Evolutionary conservation across 2,797 vertebrate species (phyloP).

Genomic region (Enteromius afrohamiltoni): DNA sequence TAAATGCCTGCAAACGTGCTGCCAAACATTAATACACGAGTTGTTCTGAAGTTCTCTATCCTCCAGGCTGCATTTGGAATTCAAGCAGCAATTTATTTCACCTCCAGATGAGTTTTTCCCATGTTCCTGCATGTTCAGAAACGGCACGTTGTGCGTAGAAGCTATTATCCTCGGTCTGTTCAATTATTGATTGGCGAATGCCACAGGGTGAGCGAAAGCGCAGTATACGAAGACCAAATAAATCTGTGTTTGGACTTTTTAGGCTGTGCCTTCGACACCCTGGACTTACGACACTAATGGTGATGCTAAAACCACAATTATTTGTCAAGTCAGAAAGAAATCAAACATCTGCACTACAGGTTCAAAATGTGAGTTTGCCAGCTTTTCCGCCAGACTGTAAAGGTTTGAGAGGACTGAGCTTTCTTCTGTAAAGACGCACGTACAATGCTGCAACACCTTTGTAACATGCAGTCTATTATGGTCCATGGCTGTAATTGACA

Average conservation of each 20-base stretch:
- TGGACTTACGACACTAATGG: constrained; percentile 46
- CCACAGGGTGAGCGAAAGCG: constrained; percentile 67
- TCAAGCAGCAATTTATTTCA: constrained; percentile 66
- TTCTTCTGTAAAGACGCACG: neutral
- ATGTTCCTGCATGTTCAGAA: constrained; percentile 57
- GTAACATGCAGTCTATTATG: constrained; percentile 24
- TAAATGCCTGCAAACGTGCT: constrained; percentile 18
- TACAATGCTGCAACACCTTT: constrained; percentile 14
- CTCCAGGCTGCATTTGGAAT: constrained; percentile 60
- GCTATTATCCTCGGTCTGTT: constrained; percentile 73
- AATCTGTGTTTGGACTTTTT: constrained; percentile 71
- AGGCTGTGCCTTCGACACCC: constrained; percentile 60
- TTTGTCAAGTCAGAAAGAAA: constrained; percentile 31
- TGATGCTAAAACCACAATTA: constrained; percentile 49
- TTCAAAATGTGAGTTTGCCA: neutral
- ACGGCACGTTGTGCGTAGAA: constrained; percentile 60
- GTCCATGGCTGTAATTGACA: constrained; percentile 17
- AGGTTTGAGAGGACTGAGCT: neutral
- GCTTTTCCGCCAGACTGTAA: neutral
- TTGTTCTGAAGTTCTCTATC: constrained; percentile 50
- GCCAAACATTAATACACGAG: constrained; percentile 18
- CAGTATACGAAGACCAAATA: constrained; percentile 66
- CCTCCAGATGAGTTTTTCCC: constrained; percentile 69
- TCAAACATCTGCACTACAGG: constrained; percentile 17
- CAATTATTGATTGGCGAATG: constrained; percentile 74